Percentiles rank a stretch among this genome's conserved stretches.
Conservation (phyloP, 2,113 vertebrate species). For the Oxygymnocypris stewartii region DNA sequence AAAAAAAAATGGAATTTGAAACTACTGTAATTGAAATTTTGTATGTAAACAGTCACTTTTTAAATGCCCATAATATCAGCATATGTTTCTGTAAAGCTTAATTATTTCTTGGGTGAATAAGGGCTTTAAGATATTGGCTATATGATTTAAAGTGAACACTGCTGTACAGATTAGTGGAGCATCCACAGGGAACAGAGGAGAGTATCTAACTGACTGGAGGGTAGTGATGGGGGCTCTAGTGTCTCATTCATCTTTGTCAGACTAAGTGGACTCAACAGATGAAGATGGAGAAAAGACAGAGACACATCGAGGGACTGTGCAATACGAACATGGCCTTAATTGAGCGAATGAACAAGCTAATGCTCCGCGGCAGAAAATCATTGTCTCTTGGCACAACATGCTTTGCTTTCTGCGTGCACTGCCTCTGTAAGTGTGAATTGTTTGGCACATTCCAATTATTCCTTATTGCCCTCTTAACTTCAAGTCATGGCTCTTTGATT, state of each 20-base stretch:
- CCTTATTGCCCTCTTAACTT: constrained; percentile 33
- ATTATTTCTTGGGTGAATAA: background rate
- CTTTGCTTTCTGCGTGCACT: background rate
- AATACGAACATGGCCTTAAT: constrained; percentile 37
- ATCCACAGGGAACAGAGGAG: background rate
- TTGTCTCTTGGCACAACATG: constrained; percentile 39
- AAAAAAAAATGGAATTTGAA: background rate
- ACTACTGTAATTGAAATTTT: background rate
- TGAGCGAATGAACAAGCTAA: constrained; percentile 49
- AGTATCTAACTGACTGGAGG: constrained; percentile 13
- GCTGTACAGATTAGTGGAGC: background rate
- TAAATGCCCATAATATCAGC: background rate
- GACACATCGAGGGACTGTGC: constrained; percentile 12
- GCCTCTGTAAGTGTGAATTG: constrained; percentile 15
- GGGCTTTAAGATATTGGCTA: background rate
- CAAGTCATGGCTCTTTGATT: constrained; percentile 24
- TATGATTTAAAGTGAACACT: background rate
- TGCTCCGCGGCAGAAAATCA: constrained; percentile 51
- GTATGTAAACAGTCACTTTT: background rate
- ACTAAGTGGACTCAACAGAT: constrained; percentile 30
- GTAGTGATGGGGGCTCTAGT: constrained; percentile 30
- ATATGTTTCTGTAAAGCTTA: background rate
- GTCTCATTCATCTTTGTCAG: constrained; percentile 40
- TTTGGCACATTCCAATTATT: constrained; percentile 41
- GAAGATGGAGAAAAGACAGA: constrained; percentile 14